phyloP scores from a whole-genome alignment of 2,797 vertebrate genomes.

The Malurus splendens region DNA sequence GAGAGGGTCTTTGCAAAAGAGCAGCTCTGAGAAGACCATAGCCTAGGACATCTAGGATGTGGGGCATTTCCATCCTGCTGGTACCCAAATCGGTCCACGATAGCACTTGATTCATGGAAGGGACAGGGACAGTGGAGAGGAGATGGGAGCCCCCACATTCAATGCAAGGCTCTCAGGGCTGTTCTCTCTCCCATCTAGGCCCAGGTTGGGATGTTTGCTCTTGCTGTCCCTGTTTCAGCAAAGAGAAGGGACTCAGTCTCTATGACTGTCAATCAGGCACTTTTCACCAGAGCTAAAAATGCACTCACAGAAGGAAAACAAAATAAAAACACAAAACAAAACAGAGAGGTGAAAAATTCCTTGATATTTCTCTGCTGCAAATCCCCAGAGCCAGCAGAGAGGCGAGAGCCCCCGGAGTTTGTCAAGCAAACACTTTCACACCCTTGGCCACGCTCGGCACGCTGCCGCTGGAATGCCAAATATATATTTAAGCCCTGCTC shows the following conservation, averaged over 20 bases:
- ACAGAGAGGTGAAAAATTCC: constrained; percentile 69
- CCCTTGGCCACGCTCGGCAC: constrained; percentile 29
- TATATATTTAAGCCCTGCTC: constrained; percentile 60
- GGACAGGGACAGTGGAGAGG: background rate
- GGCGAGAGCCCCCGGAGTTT: constrained; percentile 64
- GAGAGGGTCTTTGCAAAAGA: background rate
- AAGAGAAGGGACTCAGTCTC: constrained; percentile 55
- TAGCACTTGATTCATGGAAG: background rate
- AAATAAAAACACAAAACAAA: constrained; percentile 68
- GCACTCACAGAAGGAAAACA: constrained; percentile 57
- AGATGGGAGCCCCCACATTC: background rate
- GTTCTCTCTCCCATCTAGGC: background rate
- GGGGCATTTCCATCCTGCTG: background rate
- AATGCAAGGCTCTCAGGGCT: background rate
- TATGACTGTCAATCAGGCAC: constrained; percentile 24
- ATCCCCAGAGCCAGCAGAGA: constrained; percentile 58
- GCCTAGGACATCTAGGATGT: background rate
- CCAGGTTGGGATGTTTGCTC: background rate
- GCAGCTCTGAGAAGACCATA: background rate
- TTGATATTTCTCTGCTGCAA: constrained; percentile 63
- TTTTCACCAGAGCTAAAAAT: constrained; percentile 52
- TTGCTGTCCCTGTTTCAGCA: background rate
- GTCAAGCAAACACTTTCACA: constrained; percentile 72
- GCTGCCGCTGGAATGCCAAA: constrained; percentile 64
- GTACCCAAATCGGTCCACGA: background rate